Evolutionary conservation across 35 echinoderm and acorn worm genomes (phyloP).

Genomic region (Ophioderma brevispina): DNA sequence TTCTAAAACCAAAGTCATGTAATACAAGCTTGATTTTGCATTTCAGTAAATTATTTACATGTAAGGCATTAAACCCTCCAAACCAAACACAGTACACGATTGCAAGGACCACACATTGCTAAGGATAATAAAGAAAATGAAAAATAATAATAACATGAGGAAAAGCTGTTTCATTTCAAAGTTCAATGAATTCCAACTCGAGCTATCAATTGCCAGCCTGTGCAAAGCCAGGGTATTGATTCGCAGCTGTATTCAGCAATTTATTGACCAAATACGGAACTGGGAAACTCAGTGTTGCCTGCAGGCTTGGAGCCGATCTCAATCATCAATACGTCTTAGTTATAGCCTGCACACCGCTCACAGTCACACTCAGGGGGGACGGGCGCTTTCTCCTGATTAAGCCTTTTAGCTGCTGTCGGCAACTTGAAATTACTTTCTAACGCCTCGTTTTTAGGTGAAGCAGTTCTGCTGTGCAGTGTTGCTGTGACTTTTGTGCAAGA

Average conservation of each 20-base stretch:
- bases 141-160: too few species aligned
- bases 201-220: neutral
- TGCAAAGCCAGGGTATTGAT: neutral
- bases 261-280: conserved; percentile 11
- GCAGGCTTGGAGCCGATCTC: neutral
- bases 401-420: neutral
- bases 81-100: neutral
- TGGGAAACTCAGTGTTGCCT: neutral
- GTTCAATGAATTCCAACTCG: neutral
- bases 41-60: neutral
- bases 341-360: neutral
- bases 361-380: neutral
- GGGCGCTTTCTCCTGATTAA: neutral
- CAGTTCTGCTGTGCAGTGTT: too few species aligned
- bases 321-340: neutral
- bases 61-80: neutral
- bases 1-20: too few species aligned
- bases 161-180: too few species aligned
- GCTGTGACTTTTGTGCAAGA: too few species aligned
- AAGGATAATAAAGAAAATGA: neutral
- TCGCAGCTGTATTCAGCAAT: conserved; percentile 1
- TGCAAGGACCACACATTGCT: neutral
- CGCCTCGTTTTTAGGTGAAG: too few species aligned
- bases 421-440: neutral
- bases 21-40: too few species aligned